Evolutionary conservation across 1,140 invertebrate genomes (phyloP).

Genomic region (Nomia melanderi): DNA sequence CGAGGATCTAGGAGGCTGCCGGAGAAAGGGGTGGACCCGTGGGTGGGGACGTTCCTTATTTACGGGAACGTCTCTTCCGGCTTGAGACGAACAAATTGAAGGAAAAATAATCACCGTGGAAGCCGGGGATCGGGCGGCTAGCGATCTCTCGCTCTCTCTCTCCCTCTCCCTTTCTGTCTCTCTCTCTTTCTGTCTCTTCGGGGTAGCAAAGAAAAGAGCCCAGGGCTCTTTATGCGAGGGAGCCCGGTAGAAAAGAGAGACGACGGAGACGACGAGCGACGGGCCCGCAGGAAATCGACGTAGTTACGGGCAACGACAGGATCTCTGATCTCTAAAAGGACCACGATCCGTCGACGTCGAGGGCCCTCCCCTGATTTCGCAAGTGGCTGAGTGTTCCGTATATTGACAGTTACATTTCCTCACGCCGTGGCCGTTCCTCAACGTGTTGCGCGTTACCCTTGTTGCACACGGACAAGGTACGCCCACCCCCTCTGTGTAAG

Average conservation of each 20-base stretch:
- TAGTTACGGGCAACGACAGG: conserved; percentile 10
- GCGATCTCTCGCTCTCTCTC: background rate
- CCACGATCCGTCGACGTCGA: conserved; percentile 25
- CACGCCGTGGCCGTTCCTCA: background rate
- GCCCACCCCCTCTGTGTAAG: too few species aligned
- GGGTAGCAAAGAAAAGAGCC: background rate
- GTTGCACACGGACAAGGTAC: too few species aligned
- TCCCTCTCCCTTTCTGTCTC: too few species aligned
- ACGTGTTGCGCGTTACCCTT: conserved; percentile 14
- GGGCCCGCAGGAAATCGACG: conserved; percentile 6
- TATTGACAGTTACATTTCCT: conserved; percentile 47
- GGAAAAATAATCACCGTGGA: background rate
- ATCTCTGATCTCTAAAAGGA: conserved; percentile 38
- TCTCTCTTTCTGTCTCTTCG: too few species aligned
- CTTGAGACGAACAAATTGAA: background rate
- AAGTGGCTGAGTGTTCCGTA: conserved; percentile 27
- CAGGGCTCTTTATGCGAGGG: background rate
- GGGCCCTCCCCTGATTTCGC: conserved; percentile 41
- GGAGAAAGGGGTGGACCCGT: too few species aligned
- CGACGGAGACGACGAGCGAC: too few species aligned
- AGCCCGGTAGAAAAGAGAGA: background rate
- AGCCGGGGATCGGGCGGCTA: too few species aligned
- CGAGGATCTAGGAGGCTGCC: background rate
- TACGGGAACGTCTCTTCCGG: background rate
- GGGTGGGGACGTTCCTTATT: background rate